Conservation (phyloP, 2,797 vertebrate genomes). For the Helarctos malayanus region DNA sequence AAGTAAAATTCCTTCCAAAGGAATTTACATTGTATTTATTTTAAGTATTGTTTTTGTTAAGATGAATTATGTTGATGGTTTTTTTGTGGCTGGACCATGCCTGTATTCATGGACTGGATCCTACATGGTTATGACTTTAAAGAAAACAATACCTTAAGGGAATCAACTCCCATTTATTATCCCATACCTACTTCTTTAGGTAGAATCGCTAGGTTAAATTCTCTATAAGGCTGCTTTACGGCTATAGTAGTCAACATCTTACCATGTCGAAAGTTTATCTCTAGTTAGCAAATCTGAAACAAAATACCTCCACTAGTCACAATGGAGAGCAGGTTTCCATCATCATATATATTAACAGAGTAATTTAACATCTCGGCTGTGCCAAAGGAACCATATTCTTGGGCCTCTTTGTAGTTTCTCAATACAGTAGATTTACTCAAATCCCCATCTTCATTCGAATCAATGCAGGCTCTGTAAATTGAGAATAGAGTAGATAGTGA, state of each 20-base stretch:
- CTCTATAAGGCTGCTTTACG: background rate
- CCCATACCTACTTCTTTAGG: background rate
- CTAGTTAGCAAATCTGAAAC: constrained; percentile 25
- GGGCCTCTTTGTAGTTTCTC: constrained; percentile 95
- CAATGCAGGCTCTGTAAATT: constrained; percentile 94
- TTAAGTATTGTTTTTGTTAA: background rate
- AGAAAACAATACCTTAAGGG: background rate
- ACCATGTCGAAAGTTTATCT: background rate
- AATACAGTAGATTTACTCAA: constrained; percentile 93
- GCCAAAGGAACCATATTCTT: constrained; percentile 96
- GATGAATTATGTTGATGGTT: background rate
- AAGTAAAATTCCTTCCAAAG: background rate
- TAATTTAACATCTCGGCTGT: constrained; percentile 99
- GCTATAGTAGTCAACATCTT: background rate
- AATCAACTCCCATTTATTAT: background rate
- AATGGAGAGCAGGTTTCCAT: constrained; percentile 97
- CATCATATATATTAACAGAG: constrained; percentile 97
- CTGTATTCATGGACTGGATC: background rate
- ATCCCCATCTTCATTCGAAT: constrained; percentile 96
- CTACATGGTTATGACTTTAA: background rate
- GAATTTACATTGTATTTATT: background rate
- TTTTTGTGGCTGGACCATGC: background rate
- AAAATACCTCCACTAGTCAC: constrained; percentile 97
- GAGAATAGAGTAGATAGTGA: constrained; percentile 59
- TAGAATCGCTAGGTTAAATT: background rate